A percentile compares a stretch with the other conserved stretches of the same genome.
Conservation (phyloP, 2,113 vertebrate species). For the Zapus hudsonius region DNA sequence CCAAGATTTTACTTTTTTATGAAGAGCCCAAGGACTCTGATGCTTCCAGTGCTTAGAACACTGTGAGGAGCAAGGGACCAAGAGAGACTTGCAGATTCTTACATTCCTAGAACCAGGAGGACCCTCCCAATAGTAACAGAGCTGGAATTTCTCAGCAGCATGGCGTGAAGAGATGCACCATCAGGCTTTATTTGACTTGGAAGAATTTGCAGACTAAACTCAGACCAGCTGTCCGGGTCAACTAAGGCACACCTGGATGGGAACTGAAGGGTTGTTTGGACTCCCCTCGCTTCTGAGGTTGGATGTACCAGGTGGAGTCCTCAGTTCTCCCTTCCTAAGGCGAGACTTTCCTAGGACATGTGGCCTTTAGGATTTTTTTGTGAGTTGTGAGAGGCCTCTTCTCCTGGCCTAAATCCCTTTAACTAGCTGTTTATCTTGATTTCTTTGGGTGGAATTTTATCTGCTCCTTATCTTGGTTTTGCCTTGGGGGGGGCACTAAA, state of each 20-base stretch:
- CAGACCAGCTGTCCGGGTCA: background rate
- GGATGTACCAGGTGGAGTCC: background rate
- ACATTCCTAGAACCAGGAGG: background rate
- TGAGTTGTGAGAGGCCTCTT: background rate
- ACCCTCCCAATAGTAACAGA: background rate
- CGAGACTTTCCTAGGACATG: background rate
- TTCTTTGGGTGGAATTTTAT: constrained; percentile 69
- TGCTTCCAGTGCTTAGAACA: background rate
- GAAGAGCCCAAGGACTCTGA: too few species aligned
- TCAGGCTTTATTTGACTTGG: background rate
- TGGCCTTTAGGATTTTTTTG: background rate
- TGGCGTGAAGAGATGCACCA: background rate
- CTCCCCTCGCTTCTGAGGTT: background rate
- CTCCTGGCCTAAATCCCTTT: constrained; percentile 32
- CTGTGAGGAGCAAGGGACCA: background rate
- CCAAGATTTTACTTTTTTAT: too few species aligned
- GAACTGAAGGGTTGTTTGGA: background rate
- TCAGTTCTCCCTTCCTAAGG: background rate
- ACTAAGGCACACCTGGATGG: background rate
- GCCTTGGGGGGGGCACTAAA: background rate
- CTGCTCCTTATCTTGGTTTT: constrained; percentile 54
- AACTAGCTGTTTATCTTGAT: constrained; percentile 38
- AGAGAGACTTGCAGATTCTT: background rate
- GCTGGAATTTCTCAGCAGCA: background rate
- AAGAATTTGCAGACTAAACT: background rate